Conservation (phyloP, 2,113 vertebrate species). For the Clupea harengus region DNA sequence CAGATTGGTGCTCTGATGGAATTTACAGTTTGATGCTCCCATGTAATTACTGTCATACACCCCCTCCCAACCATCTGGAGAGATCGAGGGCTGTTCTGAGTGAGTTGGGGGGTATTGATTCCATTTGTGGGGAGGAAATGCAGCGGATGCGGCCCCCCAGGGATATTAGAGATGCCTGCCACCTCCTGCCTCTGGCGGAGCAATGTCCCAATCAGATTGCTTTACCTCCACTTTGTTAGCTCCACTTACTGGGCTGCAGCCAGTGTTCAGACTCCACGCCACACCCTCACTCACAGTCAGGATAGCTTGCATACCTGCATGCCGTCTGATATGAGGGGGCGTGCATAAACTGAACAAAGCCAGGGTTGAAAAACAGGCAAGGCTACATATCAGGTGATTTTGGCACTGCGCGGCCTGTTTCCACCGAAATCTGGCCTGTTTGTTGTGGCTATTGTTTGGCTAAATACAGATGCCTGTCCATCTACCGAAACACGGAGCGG, state of each 20-base stretch:
- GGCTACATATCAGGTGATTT: neutral
- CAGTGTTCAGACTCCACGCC: neutral
- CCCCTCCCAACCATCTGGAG: neutral
- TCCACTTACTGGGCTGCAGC: neutral
- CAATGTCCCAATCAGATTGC: neutral
- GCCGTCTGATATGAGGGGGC: neutral
- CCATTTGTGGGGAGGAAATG: conserved; percentile 1
- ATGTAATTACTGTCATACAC: neutral
- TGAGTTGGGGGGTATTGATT: neutral
- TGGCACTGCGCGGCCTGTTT: neutral
- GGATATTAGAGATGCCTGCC: neutral
- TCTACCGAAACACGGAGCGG: neutral
- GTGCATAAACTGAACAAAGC: neutral
- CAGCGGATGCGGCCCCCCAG: neutral
- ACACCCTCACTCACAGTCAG: neutral
- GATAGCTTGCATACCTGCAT: neutral
- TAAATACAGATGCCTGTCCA: neutral
- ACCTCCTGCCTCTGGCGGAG: neutral
- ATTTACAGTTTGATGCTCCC: neutral
- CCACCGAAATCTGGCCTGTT: neutral
- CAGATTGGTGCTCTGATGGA: neutral
- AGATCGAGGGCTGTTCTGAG: neutral
- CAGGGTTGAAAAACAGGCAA: neutral
- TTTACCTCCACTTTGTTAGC: neutral
- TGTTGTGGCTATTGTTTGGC: neutral